Evolutionary conservation across 1,140 invertebrate species (phyloP).

Genomic region (Diabrotica undecimpunctata): DNA sequence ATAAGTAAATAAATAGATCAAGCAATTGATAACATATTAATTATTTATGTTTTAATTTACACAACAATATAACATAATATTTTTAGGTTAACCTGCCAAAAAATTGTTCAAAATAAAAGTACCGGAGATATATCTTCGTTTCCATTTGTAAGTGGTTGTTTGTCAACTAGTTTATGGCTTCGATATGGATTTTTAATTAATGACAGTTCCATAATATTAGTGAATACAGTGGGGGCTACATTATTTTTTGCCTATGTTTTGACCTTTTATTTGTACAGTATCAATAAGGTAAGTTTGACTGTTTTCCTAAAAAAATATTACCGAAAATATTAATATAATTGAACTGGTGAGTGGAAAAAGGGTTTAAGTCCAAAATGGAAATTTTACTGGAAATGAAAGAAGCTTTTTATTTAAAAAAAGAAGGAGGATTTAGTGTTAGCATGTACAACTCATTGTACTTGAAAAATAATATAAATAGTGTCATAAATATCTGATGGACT

Average conservation of each 20-base stretch:
- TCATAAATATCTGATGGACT: too few species aligned
- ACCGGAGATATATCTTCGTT: conserved; percentile 67
- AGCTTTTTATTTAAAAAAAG: too few species aligned
- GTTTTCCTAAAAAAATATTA: background rate
- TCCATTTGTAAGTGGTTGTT: conserved; percentile 71
- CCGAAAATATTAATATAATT: too few species aligned
- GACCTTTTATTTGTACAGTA: conserved; percentile 60
- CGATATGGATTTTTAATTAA: conserved; percentile 64
- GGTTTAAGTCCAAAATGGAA: too few species aligned
- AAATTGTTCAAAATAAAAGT: conserved; percentile 61
- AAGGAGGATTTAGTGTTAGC: too few species aligned
- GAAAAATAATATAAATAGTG: too few species aligned
- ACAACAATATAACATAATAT: background rate
- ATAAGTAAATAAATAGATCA: too few species aligned
- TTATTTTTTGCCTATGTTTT: conserved; percentile 62
- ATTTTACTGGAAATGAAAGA: too few species aligned
- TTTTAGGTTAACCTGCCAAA: conserved; percentile 65
- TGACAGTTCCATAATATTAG: conserved; percentile 62
- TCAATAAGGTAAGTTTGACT: conserved; percentile 54
- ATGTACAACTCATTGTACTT: too few species aligned
- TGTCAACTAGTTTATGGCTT: conserved; percentile 68
- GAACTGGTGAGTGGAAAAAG: too few species aligned
- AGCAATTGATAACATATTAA: too few species aligned
- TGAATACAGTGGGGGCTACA: conserved; percentile 64
- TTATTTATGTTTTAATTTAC: too few species aligned